Evolutionary conservation across 2,113 vertebrate species (phyloP).

Genomic region (Nanorana parkeri): DNA sequence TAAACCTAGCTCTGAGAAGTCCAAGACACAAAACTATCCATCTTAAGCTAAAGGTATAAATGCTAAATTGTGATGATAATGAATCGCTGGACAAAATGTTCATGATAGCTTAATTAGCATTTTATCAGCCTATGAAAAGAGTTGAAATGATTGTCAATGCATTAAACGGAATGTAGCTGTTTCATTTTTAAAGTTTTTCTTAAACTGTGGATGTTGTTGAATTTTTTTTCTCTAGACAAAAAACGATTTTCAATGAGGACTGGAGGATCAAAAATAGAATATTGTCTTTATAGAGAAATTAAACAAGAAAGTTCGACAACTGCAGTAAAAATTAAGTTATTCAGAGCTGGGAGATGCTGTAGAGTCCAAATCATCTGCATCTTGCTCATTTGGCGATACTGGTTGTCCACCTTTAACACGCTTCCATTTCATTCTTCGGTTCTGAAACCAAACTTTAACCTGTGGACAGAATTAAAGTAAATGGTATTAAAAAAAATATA

Average conservation of each 20-base stretch:
- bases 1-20: too few species aligned
- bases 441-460: conserved; percentile 99
- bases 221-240: background rate
- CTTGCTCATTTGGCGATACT: conserved; percentile 81
- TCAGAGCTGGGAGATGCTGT: conserved; percentile 90
- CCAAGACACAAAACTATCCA: too few species aligned
- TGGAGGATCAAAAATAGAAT: background rate
- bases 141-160: background rate
- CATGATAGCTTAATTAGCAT: background rate
- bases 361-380: conserved; percentile 89
- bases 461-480: conserved; percentile 60
- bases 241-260: background rate
- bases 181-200: too few species aligned
- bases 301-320: background rate
- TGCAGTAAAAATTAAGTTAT: conserved; percentile 58
- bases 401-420: conserved; percentile 92
- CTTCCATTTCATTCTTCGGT: conserved; percentile 99
- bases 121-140: background rate
- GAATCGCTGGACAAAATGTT: conserved; percentile 13
- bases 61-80: background rate
- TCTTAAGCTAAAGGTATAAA: too few species aligned
- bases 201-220: background rate
- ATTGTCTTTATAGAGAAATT: background rate
- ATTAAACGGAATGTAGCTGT: background rate
- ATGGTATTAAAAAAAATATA: background rate